These are phyloP conservation scores for Poecilia wingei DNA, from an alignment of 2,797 vertebrate species.

Conservation along the genomic window DNA sequence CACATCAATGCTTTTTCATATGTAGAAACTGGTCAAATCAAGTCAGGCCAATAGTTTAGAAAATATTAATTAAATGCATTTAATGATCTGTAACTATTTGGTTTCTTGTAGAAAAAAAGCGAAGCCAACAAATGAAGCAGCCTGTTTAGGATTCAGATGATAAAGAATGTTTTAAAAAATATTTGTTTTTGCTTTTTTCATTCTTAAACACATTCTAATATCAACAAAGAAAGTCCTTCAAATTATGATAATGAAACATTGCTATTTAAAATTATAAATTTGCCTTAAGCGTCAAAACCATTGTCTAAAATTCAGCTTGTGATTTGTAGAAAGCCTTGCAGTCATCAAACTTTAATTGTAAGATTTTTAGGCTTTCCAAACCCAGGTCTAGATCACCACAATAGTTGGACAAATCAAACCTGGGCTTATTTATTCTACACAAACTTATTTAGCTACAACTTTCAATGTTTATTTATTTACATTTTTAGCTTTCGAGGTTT, in stretches of 20 bases:
- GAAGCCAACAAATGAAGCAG: not conserved
- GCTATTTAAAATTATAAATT: not conserved
- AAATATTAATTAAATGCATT: not conserved
- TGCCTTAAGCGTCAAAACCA: not conserved
- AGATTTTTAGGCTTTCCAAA: not conserved
- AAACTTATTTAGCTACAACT: not conserved
- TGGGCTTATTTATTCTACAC: not conserved
- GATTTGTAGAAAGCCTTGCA: not conserved
- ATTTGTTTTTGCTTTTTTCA: not conserved
- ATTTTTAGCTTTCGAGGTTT: not conserved
- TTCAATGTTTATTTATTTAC: not conserved
- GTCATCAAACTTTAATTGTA: not conserved
- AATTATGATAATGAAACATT: not conserved
- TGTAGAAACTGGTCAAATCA: not conserved
- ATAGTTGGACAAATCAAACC: not conserved
- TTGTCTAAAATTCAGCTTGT: not conserved
- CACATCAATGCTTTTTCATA: not conserved
- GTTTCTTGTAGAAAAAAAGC: not conserved
- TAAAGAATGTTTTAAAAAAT: not conserved
- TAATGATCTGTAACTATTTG: not conserved
- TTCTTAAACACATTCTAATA: not conserved
- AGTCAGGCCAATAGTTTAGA: too few species aligned
- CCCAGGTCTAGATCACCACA: not conserved
- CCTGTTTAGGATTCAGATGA: not conserved
- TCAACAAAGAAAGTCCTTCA: not conserved